A percentile compares a stretch with the other conserved stretches of the same genome.
These are phyloP conservation scores for Planiliza haematocheilus DNA, from an alignment of 2,113 vertebrate species.

Conservation along the genomic window DNA sequence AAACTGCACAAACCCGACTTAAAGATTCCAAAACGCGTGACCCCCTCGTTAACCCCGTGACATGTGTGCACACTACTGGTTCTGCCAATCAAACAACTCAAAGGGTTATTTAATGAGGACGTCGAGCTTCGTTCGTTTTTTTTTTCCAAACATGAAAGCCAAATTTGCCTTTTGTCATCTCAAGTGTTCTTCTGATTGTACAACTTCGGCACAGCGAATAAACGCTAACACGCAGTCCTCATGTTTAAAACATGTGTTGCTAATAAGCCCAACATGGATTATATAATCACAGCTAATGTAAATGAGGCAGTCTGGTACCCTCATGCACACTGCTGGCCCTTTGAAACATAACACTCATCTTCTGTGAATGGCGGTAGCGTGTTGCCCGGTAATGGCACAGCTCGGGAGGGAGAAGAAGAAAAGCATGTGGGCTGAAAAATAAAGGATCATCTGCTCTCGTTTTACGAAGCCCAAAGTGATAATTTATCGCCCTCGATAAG, in stretches of 20 bases:
- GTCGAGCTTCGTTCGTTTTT: background rate
- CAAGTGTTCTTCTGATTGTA: conserved; percentile 19
- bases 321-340: conserved; percentile 28
- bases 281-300: conserved; percentile 18
- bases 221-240: conserved; percentile 26
- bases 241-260: conserved; percentile 62
- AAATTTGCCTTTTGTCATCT: conserved; percentile 19
- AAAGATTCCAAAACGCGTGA: too few species aligned
- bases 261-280: conserved; percentile 42
- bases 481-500: conserved; percentile 36
- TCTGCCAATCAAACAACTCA: background rate
- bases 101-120: conserved; percentile 11
- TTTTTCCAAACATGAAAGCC: conserved; percentile 33
- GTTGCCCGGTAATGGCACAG: conserved; percentile 21
- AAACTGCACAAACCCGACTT: too few species aligned
- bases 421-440: conserved; percentile 6
- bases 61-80: too few species aligned
- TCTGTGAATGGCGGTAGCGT: conserved; percentile 25
- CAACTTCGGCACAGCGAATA: conserved; percentile 5
- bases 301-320: conserved; percentile 38
- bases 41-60: too few species aligned
- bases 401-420: conserved; percentile 25
- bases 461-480: conserved; percentile 43
- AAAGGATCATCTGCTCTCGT: conserved; percentile 29
- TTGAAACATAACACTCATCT: conserved; percentile 20